Conservation (phyloP, 2,797 vertebrate species). For the Xyrichtys novacula region DNA sequence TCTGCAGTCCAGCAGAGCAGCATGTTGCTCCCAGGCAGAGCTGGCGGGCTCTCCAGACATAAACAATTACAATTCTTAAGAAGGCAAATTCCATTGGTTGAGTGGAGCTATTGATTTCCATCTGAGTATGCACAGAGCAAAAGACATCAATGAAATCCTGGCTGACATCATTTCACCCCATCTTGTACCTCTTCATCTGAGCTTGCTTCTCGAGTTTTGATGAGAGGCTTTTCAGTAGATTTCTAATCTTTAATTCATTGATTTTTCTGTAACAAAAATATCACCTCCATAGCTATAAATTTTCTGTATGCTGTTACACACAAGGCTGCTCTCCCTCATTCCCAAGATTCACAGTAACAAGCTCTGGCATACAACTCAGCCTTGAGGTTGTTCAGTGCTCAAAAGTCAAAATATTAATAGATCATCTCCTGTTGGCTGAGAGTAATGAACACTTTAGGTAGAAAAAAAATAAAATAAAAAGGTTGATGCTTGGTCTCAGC, state of each 20-base stretch:
- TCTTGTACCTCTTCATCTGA: conserved; percentile 37
- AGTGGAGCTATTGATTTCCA: conserved; percentile 75
- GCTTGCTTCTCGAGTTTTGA: conserved; percentile 36
- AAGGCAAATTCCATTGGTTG: conserved; percentile 70
- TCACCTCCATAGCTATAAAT: conserved; percentile 29
- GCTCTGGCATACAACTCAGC: conserved; percentile 35
- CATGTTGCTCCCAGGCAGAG: conserved; percentile 52
- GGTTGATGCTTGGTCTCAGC: conserved; percentile 47
- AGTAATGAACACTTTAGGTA: conserved; percentile 49
- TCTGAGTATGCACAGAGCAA: conserved; percentile 66
- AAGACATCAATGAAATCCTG: conserved; percentile 67
- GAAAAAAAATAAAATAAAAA: conserved; percentile 34
- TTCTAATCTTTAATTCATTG: conserved; percentile 41
- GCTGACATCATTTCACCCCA: conserved; percentile 63
- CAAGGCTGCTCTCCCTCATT: conserved; percentile 12
- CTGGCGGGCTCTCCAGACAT: conserved; percentile 51
- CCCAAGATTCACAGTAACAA: conserved; percentile 40
- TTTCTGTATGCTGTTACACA: conserved; percentile 31
- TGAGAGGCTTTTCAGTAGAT: conserved; percentile 48
- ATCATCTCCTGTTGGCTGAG: conserved; percentile 41
- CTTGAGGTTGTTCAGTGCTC: conserved; percentile 49
- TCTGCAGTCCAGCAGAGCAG: conserved; percentile 60
- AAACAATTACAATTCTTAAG: conserved; percentile 69
- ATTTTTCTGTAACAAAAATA: conserved; percentile 50
- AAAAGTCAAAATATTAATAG: conserved; percentile 38